Evolutionary conservation across 30 jellyfish, hydroid and myxozoan species (phyloP).

Genomic region (Hydra vulgaris): DNA sequence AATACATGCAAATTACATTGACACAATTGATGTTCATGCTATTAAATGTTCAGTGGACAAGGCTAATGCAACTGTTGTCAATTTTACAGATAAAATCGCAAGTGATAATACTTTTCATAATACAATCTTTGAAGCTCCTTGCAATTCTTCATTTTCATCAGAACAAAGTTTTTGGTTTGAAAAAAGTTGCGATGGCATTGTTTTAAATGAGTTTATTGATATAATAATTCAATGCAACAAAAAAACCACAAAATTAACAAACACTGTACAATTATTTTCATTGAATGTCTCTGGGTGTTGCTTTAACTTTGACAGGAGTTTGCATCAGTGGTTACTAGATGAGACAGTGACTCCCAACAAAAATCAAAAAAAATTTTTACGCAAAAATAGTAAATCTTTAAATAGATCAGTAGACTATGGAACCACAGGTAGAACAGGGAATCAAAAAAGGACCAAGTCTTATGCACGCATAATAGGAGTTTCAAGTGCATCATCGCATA

Average conservation of each 20-base stretch:
- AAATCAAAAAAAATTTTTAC: not conserved
- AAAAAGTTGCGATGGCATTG: not conserved
- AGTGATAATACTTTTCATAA: not conserved
- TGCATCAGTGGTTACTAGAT: not conserved
- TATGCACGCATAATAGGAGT: constrained; percentile 43
- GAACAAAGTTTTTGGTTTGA: not conserved
- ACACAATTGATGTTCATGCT: not conserved
- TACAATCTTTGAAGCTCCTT: not conserved
- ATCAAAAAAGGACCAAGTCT: constrained; percentile 55
- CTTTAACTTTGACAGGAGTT: not conserved
- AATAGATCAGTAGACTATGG: too few species aligned
- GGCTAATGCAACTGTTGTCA: not conserved
- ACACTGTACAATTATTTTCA: not conserved
- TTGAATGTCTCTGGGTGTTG: not conserved
- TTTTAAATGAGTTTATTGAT: not conserved
- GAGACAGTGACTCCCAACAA: not conserved
- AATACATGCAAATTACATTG: not conserved
- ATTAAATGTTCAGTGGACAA: not conserved
- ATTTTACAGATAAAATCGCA: not conserved
- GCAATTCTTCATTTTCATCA: not conserved
- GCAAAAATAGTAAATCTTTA: not conserved
- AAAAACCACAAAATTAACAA: not conserved
- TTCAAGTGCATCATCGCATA: constrained; percentile 31
- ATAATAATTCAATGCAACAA: not conserved
- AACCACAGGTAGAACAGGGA: too few species aligned